Base-by-base conservation (phyloP, 2,888 invertebrate species). In the Branchinecta sandiegonensis region DNA sequence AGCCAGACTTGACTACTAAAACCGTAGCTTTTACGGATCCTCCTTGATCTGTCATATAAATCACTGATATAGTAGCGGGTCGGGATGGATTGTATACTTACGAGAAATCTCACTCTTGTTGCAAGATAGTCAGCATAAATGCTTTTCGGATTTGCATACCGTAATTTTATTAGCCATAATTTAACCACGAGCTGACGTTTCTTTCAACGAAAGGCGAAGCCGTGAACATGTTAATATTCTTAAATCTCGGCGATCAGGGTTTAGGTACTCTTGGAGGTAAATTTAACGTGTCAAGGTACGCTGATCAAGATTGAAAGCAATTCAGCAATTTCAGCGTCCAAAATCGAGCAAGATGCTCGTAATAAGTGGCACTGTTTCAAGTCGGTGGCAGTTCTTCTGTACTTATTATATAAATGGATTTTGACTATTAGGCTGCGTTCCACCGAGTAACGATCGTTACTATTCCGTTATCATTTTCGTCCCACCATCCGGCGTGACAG, bases 121-220 rank as follows among this genome's bases (percentile, higher is more conserved):
- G 63, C 23, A 56, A 56, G 63, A 56, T 56, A 56, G n/a, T n/a
- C 63, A n/a, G 63, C 23, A 23, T 56, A 17, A 56, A n/a, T 56
- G 63, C 63, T 56, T 56, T 56, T 56, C 63, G 23, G 63, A 56
- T 56, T 56, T 56, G 63, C 63, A 56, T 56, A 56, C 63, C n/a
- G 63, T 56, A 56, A 56, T 56, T 56, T 56, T 56, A 56, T 56
- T 56, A 56, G 14, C 63, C 63, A 56, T 56, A 56, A 17, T 56
- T 56, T 56, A 56, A 10, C 63, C 63, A 56, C 14, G 14, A 56
- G 63, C 23, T 56, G 63, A 56, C 63, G 23, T 56, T 56, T 56
- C 63, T 56, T 56, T 56, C 63, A 56, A 23, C 63, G 63, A 23
- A n/a, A 56, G 23, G 23, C 14, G 63, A n/a, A 17, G 63, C n/a